Base-by-base conservation (phyloP, 2,797 vertebrate species). In the Salmo trutta region DNA sequence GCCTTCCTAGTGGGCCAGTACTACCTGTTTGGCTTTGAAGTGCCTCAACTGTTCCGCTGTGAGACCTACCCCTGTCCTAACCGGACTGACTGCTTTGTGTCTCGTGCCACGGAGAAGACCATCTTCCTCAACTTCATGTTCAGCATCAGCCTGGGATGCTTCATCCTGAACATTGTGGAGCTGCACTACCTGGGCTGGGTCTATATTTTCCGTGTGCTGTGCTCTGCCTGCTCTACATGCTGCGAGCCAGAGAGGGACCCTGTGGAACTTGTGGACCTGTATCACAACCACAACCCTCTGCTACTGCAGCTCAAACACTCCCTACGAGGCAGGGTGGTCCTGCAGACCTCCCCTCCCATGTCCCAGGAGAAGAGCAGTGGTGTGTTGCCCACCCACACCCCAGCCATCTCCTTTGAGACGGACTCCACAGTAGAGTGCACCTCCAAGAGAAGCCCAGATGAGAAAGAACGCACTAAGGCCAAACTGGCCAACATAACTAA, bases 71-170 rank as follows among this genome's bases (percentile, higher is more conserved):
- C 91, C 33, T 91, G 89, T 79, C 92, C 91, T 0, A 93, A 89
- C 17, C 88, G 84, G 73, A 93, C 89, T 0, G 90, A 93, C 84
- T 93, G 90, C 82, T 94, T 94, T 54, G 87, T 95, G 72, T 95
- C 91, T n/a, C 90, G 92, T 31, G 92, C 91, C 51, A 93, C 90
- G 0, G 91, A 94, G 83, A 93, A 94, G 82, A 93, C 91, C 67
- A 91, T 93, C 77, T 93, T 94, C 41, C 88, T 95, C 75, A 93
- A 92, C 83, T 92, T 94, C 80, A 93, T 91, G 91, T 93, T 93
- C 65, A 88, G 86, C 4, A 88, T 92, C 77, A 91, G 91, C 59
- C 75, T 92, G 0, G 91, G 90, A 15, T 95, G 91, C 82, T 94
- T 93, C 80, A 77, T 94, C 69, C 80, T 93, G 73, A 95, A 93